Base-by-base conservation (phyloP, 53 echinoderm and acorn worm species). In the Crossaster papposus region DNA sequence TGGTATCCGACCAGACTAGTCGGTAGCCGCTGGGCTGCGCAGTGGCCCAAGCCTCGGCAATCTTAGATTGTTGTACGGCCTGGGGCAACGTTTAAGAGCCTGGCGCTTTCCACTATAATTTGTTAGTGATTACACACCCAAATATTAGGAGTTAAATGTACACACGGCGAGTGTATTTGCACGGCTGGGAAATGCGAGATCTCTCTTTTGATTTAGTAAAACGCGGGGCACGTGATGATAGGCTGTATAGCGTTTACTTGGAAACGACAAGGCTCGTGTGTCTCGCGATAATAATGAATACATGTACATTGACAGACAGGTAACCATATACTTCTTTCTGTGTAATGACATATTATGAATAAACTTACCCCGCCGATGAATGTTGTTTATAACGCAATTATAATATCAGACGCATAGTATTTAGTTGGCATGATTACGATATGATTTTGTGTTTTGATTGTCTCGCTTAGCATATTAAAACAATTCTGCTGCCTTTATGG, bases 41-140 rank as follows among this genome's bases (percentile, higher is more conserved):
- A 17, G 20, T 78, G 30, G 30, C 58, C 81, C 34, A 33, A 33
- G 31, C 54, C 81, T 44, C 63, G 62, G 81, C 81, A 81, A 81
- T 81, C 50, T 51, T 71, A 84, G 84, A 84, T 84, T 84, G 84
- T 28, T 84, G 84, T 84, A 84, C 72, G 84, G 72, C 84, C 84
- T 72, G 52, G 52, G 84, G 84, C 84, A 84, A 84, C 84, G 84
- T 84, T 84, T 84, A 84, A 84, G 84, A 65, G 84, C 84, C 71
- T 72, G n/a, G 71, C 84, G 84, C 72, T 72, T 84, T 52, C 84
- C 84, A 70, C 71, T 84, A 84, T 84, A 72, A 84, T 84, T 84
- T 84, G 84, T 84, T 28, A 72, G 84, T 84, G 84, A 84, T 84
- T 84, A 84, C 84, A 84, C 72, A 71, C 84, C 84, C 84, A 84